A percentile compares a stretch with the other conserved stretches of the same genome.
Conservation (phyloP, 2,113 vertebrate genomes). For the Eulemur rufifrons region DNA sequence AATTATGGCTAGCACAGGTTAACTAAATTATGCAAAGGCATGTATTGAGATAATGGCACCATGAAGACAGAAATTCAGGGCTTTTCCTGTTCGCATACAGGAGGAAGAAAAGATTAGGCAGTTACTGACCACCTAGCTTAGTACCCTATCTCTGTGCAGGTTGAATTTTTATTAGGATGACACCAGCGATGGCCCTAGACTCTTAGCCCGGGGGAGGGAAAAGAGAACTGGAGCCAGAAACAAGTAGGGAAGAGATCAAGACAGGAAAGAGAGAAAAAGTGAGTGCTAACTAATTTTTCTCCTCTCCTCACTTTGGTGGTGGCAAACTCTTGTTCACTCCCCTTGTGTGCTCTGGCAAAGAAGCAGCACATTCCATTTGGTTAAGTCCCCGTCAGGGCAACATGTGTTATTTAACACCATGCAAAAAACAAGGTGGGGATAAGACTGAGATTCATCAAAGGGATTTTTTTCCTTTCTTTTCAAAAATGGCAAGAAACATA, state of each 20-base stretch:
- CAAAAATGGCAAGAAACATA: background rate
- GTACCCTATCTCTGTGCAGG: background rate
- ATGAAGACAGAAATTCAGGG: background rate
- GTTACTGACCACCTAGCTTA: background rate
- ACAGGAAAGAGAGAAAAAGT: background rate
- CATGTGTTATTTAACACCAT: background rate
- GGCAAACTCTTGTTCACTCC: background rate
- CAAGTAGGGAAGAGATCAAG: background rate
- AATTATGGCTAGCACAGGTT: background rate
- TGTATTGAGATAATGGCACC: background rate
- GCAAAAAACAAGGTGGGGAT: background rate
- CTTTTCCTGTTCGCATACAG: background rate
- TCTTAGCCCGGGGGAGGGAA: background rate
- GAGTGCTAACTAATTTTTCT: background rate
- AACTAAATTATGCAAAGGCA: background rate
- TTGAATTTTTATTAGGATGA: background rate
- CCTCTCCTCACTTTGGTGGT: background rate
- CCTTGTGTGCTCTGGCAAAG: background rate
- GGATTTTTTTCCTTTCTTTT: background rate
- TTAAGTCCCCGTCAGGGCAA: background rate
- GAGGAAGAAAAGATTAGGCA: background rate
- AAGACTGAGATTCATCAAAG: background rate
- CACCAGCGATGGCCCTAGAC: background rate
- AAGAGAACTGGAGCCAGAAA: background rate
- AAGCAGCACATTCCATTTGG: background rate